A percentile compares a stretch with the other conserved stretches of the same genome.
Evolutionary conservation across 1,140 invertebrate genomes (phyloP).

Genomic region (Berghia stephanieae): DNA sequence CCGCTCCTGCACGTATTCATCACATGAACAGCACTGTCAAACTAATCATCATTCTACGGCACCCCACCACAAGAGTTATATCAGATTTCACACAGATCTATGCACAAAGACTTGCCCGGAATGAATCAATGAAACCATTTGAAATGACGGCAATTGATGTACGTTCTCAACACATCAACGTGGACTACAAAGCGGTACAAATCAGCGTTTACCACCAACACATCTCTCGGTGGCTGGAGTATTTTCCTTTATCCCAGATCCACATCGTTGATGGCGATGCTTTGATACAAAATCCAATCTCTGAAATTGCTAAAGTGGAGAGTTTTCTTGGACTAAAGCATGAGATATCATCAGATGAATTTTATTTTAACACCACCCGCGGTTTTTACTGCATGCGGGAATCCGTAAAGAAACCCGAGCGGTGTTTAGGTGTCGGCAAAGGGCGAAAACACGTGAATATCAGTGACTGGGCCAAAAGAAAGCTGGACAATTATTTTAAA

Average conservation of each 20-base stretch:
- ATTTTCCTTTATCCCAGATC: conserved; percentile 59
- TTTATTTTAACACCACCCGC: conserved; percentile 66
- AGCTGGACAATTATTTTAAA: conserved; percentile 85
- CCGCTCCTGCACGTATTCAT: conserved; percentile 83
- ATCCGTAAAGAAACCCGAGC: conserved; percentile 40
- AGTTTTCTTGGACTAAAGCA: conserved; percentile 58
- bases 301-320: conserved; percentile 59
- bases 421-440: conserved; percentile 90
- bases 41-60: conserved; percentile 85
- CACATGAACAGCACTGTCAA: conserved; percentile 89
- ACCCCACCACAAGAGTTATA: conserved; percentile 89
- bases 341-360: conserved; percentile 48
- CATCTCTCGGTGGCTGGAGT: conserved; percentile 57
- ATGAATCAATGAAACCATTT: conserved; percentile 54
- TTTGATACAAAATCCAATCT: conserved; percentile 56
- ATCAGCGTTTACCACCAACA: conserved; percentile 65
- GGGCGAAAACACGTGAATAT: conserved; percentile 89
- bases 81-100: conserved; percentile 88
- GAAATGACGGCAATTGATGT: conserved; percentile 57
- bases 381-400: conserved; percentile 68
- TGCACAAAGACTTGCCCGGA: conserved; percentile 56
- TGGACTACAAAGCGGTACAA: conserved; percentile 55
- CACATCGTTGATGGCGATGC: conserved; percentile 63
- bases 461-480: conserved; percentile 76
- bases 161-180: conserved; percentile 53